Percentiles rank a stretch among this genome's conserved stretches.
phyloP scores from a whole-genome alignment of 2,888 invertebrate species.

The Daptonema setosum region DNA sequence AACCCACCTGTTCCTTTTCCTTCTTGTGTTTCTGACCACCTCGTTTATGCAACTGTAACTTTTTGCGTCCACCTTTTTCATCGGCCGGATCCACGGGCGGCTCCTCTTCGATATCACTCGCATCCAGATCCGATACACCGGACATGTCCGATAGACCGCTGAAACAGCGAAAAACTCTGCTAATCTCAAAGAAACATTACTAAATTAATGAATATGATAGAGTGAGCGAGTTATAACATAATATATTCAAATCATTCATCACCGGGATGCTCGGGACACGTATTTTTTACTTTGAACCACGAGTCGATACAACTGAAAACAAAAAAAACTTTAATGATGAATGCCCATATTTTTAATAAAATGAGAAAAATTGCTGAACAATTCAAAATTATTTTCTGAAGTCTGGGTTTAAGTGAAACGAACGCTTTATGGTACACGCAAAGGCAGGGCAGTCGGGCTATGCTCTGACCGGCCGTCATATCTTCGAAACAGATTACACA shows the following conservation, averaged over 20 bases:
- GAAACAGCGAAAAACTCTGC: too few species aligned
- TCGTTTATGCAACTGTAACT: neutral
- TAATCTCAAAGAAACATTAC: too few species aligned
- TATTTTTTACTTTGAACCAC: constrained; percentile 96
- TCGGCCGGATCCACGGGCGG: constrained; percentile 1
- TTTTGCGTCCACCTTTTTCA: neutral
- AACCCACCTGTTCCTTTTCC: too few species aligned
- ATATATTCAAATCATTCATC: constrained; percentile 36
- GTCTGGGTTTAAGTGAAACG: constrained; percentile 22
- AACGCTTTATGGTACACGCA: constrained; percentile 98
- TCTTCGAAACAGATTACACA: constrained; percentile 98
- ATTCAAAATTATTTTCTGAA: constrained; percentile 9
- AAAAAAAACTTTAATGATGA: constrained; percentile 8
- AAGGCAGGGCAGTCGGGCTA: constrained; percentile 92
- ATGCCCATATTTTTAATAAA: constrained; percentile 7
- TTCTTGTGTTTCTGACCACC: neutral
- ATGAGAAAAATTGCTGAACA: neutral
- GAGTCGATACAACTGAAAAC: constrained; percentile 82
- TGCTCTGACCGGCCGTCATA: constrained; percentile 75
- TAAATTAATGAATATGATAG: neutral
- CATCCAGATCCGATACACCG: constrained; percentile 20
- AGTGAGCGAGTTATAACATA: neutral
- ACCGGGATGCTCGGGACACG: constrained; percentile 93
- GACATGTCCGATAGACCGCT: constrained; percentile 20
- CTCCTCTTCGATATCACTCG: constrained; percentile 11